A percentile compares a stretch with the other conserved stretches of the same genome.
Evolutionary conservation across 2,797 vertebrate genomes (phyloP).

Genomic region (Adelosebastes latens): DNA sequence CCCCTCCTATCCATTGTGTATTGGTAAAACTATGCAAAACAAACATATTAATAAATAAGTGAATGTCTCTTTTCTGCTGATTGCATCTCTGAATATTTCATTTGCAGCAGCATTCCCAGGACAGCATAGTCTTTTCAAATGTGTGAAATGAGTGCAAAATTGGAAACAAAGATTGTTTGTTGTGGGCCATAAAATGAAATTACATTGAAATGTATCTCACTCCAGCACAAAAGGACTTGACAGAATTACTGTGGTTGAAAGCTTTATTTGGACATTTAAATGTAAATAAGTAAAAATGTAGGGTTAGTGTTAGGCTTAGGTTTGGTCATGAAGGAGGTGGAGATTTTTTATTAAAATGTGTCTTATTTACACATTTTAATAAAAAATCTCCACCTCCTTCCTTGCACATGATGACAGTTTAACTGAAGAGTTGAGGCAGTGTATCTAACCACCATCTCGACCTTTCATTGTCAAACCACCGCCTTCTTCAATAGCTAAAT

Average conservation of each 20-base stretch:
- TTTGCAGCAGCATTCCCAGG: not conserved
- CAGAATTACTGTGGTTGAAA: not conserved
- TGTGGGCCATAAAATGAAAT: not conserved
- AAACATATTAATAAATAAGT: not conserved
- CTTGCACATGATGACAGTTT: not conserved
- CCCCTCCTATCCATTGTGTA: not conserved
- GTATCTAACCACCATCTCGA: not conserved
- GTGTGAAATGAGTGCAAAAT: not conserved
- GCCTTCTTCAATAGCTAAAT: not conserved
- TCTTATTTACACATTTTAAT: not conserved
- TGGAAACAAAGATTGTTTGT: not conserved
- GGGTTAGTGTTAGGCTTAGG: not conserved
- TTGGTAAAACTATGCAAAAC: not conserved
- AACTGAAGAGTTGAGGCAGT: not conserved
- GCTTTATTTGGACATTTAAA: not conserved
- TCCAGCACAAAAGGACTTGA: not conserved
- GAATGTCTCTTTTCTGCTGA: not conserved
- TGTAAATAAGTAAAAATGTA: not conserved
- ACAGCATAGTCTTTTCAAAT: not conserved
- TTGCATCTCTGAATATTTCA: not conserved
- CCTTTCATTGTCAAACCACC: conserved; percentile 6
- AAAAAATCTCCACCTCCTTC: not conserved
- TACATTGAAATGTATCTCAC: not conserved
- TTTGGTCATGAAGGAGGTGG: too few relatives aligned
- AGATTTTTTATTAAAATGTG: too few relatives aligned